A percentile compares a stretch with the other conserved stretches of the same genome.
Evolutionary conservation across 2,797 vertebrate species (phyloP).

Genomic region (Sarcoramphus papa): DNA sequence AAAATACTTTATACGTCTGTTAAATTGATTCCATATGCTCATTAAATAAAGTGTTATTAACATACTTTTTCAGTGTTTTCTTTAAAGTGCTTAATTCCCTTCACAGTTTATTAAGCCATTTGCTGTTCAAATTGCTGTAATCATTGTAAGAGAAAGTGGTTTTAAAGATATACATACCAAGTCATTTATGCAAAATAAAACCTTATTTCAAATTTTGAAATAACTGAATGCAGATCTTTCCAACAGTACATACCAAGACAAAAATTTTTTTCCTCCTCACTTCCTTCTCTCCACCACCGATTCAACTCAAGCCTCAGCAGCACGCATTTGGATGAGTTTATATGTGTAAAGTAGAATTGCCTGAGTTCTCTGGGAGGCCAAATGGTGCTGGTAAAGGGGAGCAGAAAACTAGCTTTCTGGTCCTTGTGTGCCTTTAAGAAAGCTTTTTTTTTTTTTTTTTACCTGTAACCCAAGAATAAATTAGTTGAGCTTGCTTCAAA

Average conservation of each 20-base stretch:
- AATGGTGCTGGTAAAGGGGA: neutral
- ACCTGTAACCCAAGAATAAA: neutral
- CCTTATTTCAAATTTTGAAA: neutral
- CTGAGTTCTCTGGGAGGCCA: neutral
- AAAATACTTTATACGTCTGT: neutral
- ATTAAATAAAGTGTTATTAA: conserved; percentile 4
- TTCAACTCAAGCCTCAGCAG: neutral
- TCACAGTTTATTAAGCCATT: neutral
- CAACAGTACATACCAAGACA: neutral
- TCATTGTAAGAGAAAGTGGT: neutral
- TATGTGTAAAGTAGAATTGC: neutral
- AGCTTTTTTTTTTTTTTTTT: neutral
- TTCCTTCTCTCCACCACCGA: fast-evolving
- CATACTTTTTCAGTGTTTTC: neutral
- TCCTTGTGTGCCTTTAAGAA: neutral
- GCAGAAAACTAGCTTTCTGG: neutral
- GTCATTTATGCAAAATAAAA: neutral
- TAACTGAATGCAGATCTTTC: neutral
- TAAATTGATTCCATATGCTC: neutral
- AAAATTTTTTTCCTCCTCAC: neutral
- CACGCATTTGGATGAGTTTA: neutral
- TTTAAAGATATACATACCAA: neutral
- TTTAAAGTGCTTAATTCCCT: neutral
- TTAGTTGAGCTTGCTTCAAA: neutral
- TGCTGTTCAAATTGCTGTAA: neutral